A percentile compares a stretch with the other conserved stretches of the same genome.
Conservation (phyloP, 2,113 vertebrate species). For the Caranx melampygus region DNA sequence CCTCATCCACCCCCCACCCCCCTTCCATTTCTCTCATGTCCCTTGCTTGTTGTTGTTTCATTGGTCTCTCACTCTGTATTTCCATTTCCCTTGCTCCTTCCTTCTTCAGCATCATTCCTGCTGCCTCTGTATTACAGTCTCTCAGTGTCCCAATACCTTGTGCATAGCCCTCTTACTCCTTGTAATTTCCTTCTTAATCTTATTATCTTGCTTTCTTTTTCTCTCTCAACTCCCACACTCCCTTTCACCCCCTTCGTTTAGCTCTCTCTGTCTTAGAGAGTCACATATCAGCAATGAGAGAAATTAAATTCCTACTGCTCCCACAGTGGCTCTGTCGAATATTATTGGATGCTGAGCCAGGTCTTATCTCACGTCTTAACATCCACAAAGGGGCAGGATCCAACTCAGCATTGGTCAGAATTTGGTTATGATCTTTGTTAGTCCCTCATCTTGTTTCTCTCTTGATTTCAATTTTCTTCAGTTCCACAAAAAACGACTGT, state of each 20-base stretch:
- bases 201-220: slow-evolving; percentile 72
- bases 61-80: slow-evolving; percentile 39
- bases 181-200: slow-evolving; percentile 80
- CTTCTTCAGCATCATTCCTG: slow-evolving; percentile 47
- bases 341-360: slow-evolving; percentile 55
- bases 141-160: slow-evolving; percentile 52
- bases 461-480: slow-evolving; percentile 5
- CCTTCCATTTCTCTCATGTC: slow-evolving; percentile 34
- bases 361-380: slow-evolving; percentile 52
- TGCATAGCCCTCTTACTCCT: slow-evolving; percentile 54
- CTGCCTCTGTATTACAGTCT: slow-evolving; percentile 54
- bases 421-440: slow-evolving; percentile 30
- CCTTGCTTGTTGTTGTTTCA: slow-evolving; percentile 22
- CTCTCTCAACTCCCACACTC: slow-evolving; percentile 55
- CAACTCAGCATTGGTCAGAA: slow-evolving; percentile 2
- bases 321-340: slow-evolving; percentile 51
- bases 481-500: not conserved
- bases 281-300: slow-evolving; percentile 66
- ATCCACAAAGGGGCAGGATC: slow-evolving; percentile 43
- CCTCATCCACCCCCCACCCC: slow-evolving; percentile 46
- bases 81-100: slow-evolving; percentile 62
- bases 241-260: slow-evolving; percentile 59
- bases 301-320: slow-evolving; percentile 68
- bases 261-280: slow-evolving; percentile 64
- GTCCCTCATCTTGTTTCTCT: not conserved